Base-by-base conservation (phyloP, 2,888 invertebrate genomes). In the Eumerus sabulonum region DNA sequence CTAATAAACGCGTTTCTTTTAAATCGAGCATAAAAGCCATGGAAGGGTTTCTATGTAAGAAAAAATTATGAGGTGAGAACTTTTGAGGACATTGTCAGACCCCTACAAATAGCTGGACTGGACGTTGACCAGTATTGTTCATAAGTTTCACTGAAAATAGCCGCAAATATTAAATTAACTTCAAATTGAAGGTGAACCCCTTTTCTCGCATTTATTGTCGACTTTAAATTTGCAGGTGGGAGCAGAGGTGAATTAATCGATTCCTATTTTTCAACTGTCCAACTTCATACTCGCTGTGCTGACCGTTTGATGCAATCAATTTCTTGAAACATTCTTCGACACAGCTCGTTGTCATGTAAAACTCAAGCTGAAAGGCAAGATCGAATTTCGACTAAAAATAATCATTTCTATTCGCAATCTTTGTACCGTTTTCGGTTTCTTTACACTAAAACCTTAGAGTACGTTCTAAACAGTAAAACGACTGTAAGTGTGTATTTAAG, bases 221-320 rank as follows among this genome's bases (percentile, higher is more conserved):
- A 60, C 47, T 19, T 17, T 40, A 19, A 45, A 42, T 57, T 51
- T 54, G 50, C 79, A 74, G 64, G 68, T 74, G 74, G 51, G 60
- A 70, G 56, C 64, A 64, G 74, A 50, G 60, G 40, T 51, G 60
- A 64, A 74, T 79, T 79, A 79, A 79, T 79, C 68, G 79, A 64
- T 59, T 74, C 42, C 56, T 64, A 79, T 79, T 70, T 79, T 51
- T 79, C 74, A 64, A 59, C 74, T 79, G 79, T 73, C 79, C 54
- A 38, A 74, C 64, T 64, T 79, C 38, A 53, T 35, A 60, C 63
- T 57, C 42, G 17, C n/a, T n/a, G n/a, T n/a, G 36, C 64, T 73
- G 79, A 64, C 68, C 79, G 74, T 70, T 63, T 79, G 74, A 74
- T 74, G 79, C 64, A 64, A 68, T 74, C 74, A 79, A 74, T 74